These are phyloP conservation scores for Hemichromis elongatus DNA, from an alignment of 2,113 vertebrate species.

Conservation along the genomic window DNA sequence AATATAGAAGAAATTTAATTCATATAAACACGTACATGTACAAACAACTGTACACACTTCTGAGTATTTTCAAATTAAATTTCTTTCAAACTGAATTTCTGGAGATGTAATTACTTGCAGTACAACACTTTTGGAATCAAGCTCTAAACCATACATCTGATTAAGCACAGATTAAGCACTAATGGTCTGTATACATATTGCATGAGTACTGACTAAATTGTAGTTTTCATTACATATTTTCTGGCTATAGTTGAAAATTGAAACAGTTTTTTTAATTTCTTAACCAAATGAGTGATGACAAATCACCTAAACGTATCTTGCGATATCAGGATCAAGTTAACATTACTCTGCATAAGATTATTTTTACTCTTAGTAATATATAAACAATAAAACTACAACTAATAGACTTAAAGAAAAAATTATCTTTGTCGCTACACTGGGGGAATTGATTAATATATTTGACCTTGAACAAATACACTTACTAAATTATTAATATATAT, in stretches of 20 bases:
- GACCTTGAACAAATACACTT: neutral
- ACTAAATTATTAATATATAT: too few species aligned
- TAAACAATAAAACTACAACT: neutral
- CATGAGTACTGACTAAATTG: neutral
- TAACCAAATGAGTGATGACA: neutral
- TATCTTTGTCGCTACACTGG: neutral
- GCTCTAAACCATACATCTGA: too few species aligned
- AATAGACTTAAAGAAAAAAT: neutral
- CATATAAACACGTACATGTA: too few species aligned
- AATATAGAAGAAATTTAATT: too few species aligned
- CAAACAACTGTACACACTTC: too few species aligned
- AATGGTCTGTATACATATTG: neutral
- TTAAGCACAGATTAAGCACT: too few species aligned
- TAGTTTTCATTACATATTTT: neutral
- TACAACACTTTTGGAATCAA: too few species aligned
- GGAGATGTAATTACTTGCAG: neutral
- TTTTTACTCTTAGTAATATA: neutral
- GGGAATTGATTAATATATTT: neutral
- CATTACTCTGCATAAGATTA: neutral
- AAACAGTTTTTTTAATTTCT: accelerated
- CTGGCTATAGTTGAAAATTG: accelerated
- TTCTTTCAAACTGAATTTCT: neutral
- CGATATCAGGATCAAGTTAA: neutral
- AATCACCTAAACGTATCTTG: accelerated
- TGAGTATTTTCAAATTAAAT: neutral